Evolutionary conservation across 2,797 vertebrate species (phyloP), one percentile per base, ranked within the genome.

Genomic region (Chaetophractus vellerosus): DNA sequence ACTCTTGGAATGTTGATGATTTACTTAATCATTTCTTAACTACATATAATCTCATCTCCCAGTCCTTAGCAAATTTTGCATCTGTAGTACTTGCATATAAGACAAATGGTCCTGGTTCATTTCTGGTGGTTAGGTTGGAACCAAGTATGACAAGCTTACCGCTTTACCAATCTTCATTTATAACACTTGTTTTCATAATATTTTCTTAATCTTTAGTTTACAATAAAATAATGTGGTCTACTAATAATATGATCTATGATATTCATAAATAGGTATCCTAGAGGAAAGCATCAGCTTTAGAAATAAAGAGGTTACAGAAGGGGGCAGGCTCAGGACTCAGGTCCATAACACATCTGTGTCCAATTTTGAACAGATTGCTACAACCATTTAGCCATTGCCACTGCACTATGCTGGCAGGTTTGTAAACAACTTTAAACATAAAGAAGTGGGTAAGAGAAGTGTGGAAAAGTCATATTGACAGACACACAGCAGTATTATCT

Each of bases 391-490:
- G 59, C 33, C 26, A 59, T 16, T 72, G 61, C 36, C 31, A 55
- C 23, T 12, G 89, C 5, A 21, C n/a, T n/a, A n/a, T 57, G 23
- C 57, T 89, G 61, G 80, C 66, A 92, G 96, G 33, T 91, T 94
- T 96, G 85, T 93, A 97, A 97, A 97, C 86, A 97, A 89, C 50
- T 96, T 93, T 80, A 95, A 88, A 93, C 92, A 95, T 87, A 96
- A 91, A 1, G 12, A 94, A 84, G 63, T 57, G 50, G 81, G 15
- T 79, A 57, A 93, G 71, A 81, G 21, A 38, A 15, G 23, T 66
- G 33, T 52, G 36, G 16, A 87, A 75, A 48, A 75, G 57, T 57
- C 55, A 76, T 19, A 74, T 0, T 92, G 76, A 95, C 4, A 84
- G 69, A 11, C 50, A 88, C 16, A 38, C 1, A 31, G 2, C 48